phyloP scores from a whole-genome alignment of 2,113 vertebrate genomes.

The Coptodon rendalli region DNA sequence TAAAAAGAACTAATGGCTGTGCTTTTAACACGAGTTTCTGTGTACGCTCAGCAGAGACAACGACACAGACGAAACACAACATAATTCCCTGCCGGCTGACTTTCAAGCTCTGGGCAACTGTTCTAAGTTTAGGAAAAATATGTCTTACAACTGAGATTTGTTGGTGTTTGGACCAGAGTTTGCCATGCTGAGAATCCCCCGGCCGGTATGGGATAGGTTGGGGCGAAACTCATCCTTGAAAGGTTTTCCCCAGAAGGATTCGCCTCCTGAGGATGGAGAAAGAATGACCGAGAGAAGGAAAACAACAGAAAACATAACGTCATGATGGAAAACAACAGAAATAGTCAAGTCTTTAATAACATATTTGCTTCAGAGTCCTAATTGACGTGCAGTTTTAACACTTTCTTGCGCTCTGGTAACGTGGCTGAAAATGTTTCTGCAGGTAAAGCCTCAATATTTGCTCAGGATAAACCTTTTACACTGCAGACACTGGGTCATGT shows the following conservation, averaged over 20 bases:
- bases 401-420: neutral
- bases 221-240: slow-evolving; percentile 92
- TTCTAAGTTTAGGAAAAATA: neutral
- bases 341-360: neutral
- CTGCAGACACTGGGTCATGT: neutral
- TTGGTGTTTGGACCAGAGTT: slow-evolving; percentile 97
- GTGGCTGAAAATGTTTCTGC: neutral
- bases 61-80: neutral
- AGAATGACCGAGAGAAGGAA: neutral
- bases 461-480: neutral
- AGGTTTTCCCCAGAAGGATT: slow-evolving; percentile 91
- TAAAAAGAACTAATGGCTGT: neutral
- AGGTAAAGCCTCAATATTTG: neutral
- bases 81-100: neutral
- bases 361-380: neutral
- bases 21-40: accelerated
- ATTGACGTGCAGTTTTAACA: accelerated
- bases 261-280: slow-evolving; percentile 75
- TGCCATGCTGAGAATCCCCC: slow-evolving; percentile 96
- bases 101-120: neutral
- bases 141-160: slow-evolving; percentile 96
- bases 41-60: neutral
- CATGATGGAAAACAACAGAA: neutral
- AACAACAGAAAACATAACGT: neutral
- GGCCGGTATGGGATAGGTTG: slow-evolving; percentile 90